A percentile compares a stretch with the other conserved stretches of the same genome.
phyloP scores from a whole-genome alignment of 2,113 vertebrate species.

The Malurus alboscapulatus region DNA sequence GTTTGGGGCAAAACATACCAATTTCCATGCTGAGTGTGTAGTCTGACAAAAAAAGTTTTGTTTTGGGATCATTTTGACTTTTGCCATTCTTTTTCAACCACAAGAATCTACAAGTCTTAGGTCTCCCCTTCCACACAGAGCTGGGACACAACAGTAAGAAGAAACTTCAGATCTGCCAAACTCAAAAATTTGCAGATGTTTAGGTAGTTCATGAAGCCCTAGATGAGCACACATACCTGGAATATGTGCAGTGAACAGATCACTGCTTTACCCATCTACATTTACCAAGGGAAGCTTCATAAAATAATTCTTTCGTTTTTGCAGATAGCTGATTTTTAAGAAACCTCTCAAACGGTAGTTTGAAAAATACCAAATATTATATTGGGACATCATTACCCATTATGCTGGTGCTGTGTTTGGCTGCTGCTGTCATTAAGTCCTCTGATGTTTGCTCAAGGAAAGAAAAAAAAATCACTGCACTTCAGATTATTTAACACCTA shows the following conservation, averaged over 20 bases:
- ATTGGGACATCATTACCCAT: neutral
- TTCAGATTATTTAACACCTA: constrained; percentile 34
- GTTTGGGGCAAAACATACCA: neutral
- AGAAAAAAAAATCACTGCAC: neutral
- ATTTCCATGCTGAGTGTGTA: neutral
- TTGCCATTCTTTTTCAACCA: neutral
- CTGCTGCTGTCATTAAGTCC: neutral
- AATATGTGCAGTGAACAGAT: neutral
- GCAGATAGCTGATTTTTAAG: neutral
- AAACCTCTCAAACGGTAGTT: neutral
- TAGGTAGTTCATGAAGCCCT: neutral
- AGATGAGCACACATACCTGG: neutral
- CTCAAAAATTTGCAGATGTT: neutral
- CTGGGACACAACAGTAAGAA: neutral
- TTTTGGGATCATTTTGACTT: neutral
- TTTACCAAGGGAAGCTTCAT: neutral
- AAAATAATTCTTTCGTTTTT: neutral
- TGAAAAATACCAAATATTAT: neutral
- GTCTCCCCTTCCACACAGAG: neutral
- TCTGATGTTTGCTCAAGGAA: neutral
- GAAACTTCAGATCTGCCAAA: neutral
- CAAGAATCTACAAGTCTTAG: neutral
- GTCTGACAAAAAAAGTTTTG: neutral
- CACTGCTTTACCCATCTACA: neutral
- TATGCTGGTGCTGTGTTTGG: neutral